Percentiles rank a stretch among this genome's conserved stretches.
Evolutionary conservation across 2,113 vertebrate species (phyloP).

Genomic region (Calidris pygmaea): DNA sequence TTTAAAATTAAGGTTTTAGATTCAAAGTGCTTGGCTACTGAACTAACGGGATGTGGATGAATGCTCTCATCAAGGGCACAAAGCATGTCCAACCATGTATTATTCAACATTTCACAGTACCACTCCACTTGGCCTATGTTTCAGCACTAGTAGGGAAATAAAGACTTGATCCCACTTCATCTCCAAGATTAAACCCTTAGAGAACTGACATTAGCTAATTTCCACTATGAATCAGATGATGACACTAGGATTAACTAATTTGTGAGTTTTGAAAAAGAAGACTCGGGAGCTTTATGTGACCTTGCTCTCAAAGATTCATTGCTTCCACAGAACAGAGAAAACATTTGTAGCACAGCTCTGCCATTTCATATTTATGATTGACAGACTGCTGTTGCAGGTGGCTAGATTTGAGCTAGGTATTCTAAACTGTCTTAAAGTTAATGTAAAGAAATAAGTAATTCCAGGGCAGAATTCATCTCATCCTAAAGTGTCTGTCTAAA

Average conservation of each 20-base stretch:
- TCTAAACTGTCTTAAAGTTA: not conserved
- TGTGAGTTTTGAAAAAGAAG: not conserved
- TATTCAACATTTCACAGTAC: not conserved
- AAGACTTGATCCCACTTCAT: not conserved
- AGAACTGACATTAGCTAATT: not conserved
- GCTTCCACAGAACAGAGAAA: not conserved
- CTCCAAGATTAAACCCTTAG: not conserved
- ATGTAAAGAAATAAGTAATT: not conserved
- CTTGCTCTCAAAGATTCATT: not conserved
- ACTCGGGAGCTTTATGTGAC: not conserved
- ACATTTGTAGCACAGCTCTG: not conserved
- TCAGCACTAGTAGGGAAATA: not conserved
- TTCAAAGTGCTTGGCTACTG: not conserved
- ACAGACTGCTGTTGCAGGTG: not conserved
- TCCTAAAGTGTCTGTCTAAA: not conserved
- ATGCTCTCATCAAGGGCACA: not conserved
- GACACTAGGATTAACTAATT: not conserved
- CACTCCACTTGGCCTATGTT: accelerated
- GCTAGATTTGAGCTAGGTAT: not conserved
- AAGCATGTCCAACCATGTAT: not conserved
- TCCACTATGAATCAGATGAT: not conserved
- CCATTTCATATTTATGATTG: not conserved
- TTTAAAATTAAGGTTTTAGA: not conserved
- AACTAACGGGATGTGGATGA: not conserved
- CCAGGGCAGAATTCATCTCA: not conserved